A percentile compares a stretch with the other conserved stretches of the same genome.
These are phyloP conservation scores for Apamea monoglypha DNA, from an alignment of 2,888 invertebrate genomes.

Conservation along the genomic window DNA sequence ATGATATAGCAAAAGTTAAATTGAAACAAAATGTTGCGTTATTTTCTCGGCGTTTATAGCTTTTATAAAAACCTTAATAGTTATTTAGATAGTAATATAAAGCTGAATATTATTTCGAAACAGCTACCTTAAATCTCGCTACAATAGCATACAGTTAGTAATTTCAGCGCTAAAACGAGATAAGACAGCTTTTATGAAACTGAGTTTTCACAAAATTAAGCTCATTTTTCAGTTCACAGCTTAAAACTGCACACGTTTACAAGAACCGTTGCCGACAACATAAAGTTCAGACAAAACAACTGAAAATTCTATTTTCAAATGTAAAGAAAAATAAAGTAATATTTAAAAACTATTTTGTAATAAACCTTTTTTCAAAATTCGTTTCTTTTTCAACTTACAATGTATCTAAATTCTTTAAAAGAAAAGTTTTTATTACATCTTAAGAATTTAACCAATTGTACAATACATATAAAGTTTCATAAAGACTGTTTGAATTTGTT, in stretches of 20 bases:
- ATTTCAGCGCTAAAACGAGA: conserved; percentile 36
- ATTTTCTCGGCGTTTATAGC: not conserved
- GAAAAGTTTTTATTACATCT: conserved; percentile 41
- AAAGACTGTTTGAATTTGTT: conserved; percentile 37
- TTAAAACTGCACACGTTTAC: conserved; percentile 31
- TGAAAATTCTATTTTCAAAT: conserved; percentile 35
- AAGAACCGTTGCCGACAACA: conserved; percentile 14
- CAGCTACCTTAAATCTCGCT: conserved; percentile 22
- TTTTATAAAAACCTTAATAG: not conserved
- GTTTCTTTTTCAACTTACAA: conserved; percentile 24
- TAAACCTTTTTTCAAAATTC: conserved; percentile 30
- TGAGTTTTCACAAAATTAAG: conserved; percentile 41
- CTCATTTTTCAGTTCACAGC: conserved; percentile 38
- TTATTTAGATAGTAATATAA: not conserved
- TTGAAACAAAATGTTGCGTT: not conserved
- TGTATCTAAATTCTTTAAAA: conserved; percentile 28
- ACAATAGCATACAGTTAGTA: conserved; percentile 29
- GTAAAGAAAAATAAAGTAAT: conserved; percentile 27
- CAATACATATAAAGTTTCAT: conserved; percentile 41
- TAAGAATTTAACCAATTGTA: conserved; percentile 38
- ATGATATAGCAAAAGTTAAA: not conserved
- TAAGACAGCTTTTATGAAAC: conserved; percentile 46
- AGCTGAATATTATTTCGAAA: conserved; percentile 20
- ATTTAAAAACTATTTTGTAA: conserved; percentile 48
- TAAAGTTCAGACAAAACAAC: conserved; percentile 29